Evolutionary conservation across 2,797 vertebrate species (phyloP), one percentile per base, ranked within the genome.

Genomic region (Prunella strophiata): DNA sequence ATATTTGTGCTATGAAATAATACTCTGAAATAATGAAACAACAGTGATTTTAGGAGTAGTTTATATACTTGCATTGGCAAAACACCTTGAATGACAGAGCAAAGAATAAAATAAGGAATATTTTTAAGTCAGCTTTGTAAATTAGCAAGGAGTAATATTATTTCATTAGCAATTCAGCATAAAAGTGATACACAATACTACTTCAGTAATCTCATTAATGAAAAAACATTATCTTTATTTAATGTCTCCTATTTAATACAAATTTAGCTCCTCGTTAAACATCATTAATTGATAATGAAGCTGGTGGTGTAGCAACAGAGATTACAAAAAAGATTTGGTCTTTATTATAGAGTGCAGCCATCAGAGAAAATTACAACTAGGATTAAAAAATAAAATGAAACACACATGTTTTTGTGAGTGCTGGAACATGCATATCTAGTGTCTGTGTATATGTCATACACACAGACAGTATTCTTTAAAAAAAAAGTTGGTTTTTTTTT

Each of bases 261-360:
- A 93, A 91, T 96, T 96, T 97, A 96, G 92, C 92, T 97, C 82
- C 87, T 74, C 22, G 2, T 95, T 96, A 96, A 96, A 96, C 95
- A 96, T 81, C 95, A 96, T 97, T 96, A 97, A 97, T 97, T 95
- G 93, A 79, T 96, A 97, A 94, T 94, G 93, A 97, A 89, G 70
- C 62, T 95, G 85, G 45, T 96, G 82, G 88, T 96, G 88, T 78
- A 85, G 72, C 83, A 96, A 87, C 68, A 95, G 57, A 94, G 76
- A 91, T 78, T 34, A 74, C 68, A 83, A 68, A 61, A 70, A 61
- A 52, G 67, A 63, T 87, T 66, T 85, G n/a, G 25, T 50, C 42
- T 94, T 82, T 79, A 29, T 52, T 73, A 50, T 47, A 68, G 32
- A 73, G 45, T 34, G 25, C 63, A 92, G 29, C 18, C 22, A 71